Evolutionary conservation across 2,113 vertebrate genomes (phyloP).

Genomic region (Heterotilapia buettikoferi): DNA sequence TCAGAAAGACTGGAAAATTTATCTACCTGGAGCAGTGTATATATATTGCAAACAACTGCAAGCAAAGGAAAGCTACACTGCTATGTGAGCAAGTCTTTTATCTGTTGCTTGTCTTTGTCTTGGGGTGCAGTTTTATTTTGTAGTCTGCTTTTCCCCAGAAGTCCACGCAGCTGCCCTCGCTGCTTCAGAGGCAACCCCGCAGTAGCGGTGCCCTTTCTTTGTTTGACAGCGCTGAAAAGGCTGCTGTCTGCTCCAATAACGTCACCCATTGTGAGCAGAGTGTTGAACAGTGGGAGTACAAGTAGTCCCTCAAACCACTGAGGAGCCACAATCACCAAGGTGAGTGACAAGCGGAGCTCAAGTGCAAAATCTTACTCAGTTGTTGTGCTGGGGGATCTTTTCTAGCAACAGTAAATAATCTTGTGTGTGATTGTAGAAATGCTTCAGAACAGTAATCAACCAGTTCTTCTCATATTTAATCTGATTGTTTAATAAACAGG

Average conservation of each 20-base stretch:
- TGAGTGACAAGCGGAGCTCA: not conserved
- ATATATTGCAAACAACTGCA: not conserved
- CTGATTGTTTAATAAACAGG: not conserved
- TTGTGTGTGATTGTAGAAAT: not conserved
- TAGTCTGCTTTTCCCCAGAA: not conserved
- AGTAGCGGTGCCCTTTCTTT: slow-evolving; percentile 21
- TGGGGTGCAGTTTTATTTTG: not conserved
- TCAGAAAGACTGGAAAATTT: not conserved
- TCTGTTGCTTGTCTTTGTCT: not conserved
- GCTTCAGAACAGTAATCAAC: rapidly evolving
- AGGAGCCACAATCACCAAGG: not conserved
- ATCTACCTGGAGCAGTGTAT: not conserved
- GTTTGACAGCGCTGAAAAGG: slow-evolving; percentile 45
- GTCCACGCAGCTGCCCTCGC: not conserved
- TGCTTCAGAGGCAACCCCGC: not conserved
- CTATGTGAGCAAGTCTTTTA: not conserved
- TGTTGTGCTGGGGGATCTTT: not conserved
- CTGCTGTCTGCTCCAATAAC: slow-evolving; percentile 46
- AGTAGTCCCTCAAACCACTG: not conserved
- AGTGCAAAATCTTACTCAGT: not conserved
- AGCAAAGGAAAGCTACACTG: not conserved
- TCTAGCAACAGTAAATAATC: not conserved
- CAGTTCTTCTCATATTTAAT: not conserved
- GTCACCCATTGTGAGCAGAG: slow-evolving; percentile 34
- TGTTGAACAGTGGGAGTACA: slow-evolving; percentile 19